Evolutionary conservation across 2,888 invertebrate species (phyloP).

Genomic region (Nasonia oneida): DNA sequence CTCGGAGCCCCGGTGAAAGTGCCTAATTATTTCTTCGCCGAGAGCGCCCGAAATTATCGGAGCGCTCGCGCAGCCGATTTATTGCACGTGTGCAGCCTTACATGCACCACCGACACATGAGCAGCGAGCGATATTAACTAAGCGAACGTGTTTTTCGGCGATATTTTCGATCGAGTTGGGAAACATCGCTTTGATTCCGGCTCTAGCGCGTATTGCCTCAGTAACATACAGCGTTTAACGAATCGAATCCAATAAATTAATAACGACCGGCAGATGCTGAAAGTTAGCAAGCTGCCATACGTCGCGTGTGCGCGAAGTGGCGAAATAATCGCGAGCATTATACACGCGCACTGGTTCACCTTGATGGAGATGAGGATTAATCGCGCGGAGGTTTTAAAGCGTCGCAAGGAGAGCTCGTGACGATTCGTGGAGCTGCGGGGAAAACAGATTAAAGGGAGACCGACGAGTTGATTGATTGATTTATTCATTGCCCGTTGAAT

Average conservation of each 20-base stretch:
- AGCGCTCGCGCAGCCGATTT: neutral
- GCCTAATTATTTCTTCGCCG: slow-evolving; percentile 55
- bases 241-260: neutral
- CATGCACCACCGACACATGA: neutral
- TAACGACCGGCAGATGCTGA: neutral
- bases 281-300: slow-evolving; percentile 15
- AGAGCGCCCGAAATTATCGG: slow-evolving; percentile 52
- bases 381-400: slow-evolving; percentile 13
- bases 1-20: slow-evolving; percentile 46
- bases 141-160: neutral
- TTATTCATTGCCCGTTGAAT: slow-evolving; percentile 38
- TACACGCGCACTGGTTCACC: slow-evolving; percentile 14
- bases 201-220: neutral
- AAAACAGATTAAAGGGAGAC: slow-evolving; percentile 36
- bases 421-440: slow-evolving; percentile 10
- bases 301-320: slow-evolving; percentile 19
- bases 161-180: neutral
- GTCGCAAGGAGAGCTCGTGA: slow-evolving; percentile 26
- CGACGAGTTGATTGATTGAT: slow-evolving; percentile 39
- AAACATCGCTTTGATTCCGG: neutral
- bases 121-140: neutral
- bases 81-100: slow-evolving; percentile 1
- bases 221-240: neutral
- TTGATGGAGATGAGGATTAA: neutral
- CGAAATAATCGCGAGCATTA: slow-evolving; percentile 35